Conservation (phyloP, 2,888 invertebrate species). For the Nomada fucata region DNA sequence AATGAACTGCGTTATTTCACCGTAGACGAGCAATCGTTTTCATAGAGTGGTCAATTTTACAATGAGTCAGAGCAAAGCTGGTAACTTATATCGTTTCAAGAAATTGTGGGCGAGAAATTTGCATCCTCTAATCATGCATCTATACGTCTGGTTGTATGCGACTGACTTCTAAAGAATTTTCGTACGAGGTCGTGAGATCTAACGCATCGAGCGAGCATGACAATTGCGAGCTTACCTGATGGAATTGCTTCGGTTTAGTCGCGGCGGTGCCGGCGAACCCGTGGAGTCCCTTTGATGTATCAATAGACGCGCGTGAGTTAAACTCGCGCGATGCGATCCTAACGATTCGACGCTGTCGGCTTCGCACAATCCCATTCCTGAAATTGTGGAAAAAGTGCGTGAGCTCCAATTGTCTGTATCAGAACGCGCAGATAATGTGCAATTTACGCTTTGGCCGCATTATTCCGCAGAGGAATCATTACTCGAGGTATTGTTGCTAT, state of each 20-base stretch:
- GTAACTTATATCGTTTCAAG: constrained; percentile 41
- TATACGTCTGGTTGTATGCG: constrained; percentile 54
- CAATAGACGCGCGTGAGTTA: constrained; percentile 89
- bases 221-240: constrained; percentile 89
- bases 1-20: constrained; percentile 70
- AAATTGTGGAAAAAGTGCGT: constrained; percentile 18
- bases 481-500: no score
- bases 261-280: constrained; percentile 88
- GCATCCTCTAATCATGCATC: constrained; percentile 63
- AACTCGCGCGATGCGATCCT: constrained; percentile 89
- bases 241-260: constrained; percentile 95
- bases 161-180: constrained; percentile 49
- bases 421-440: no score
- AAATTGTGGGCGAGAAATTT: constrained; percentile 45
- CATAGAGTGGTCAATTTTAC: constrained; percentile 54
- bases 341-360: constrained; percentile 96
- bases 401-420: not conserved
- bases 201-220: constrained; percentile 1
- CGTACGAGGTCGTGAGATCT: constrained; percentile 24
- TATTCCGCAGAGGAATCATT: no score
- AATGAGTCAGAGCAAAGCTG: constrained; percentile 47
- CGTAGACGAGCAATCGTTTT: constrained; percentile 52
- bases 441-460: no score
- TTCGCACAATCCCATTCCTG: constrained; percentile 88
- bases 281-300: constrained; percentile 85